These are phyloP conservation scores for Unio pictorum DNA, from an alignment of 2,888 invertebrate genomes.

Conservation along the genomic window DNA sequence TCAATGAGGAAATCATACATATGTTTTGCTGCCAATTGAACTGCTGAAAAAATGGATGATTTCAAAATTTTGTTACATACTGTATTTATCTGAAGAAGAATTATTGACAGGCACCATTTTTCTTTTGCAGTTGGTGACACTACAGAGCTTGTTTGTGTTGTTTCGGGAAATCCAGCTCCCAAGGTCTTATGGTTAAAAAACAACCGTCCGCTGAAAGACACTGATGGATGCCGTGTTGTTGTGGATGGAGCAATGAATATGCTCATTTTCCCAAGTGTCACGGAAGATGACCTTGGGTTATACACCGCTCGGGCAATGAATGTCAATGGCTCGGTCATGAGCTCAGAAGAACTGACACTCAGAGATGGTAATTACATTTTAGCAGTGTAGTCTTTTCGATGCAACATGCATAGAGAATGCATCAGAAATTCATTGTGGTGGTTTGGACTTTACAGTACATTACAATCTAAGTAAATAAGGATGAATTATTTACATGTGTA, in stretches of 20 bases:
- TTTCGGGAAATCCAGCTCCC: slow-evolving; percentile 61
- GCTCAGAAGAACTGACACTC: slow-evolving; percentile 81
- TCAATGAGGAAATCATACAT: no score
- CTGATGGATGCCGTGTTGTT: slow-evolving; percentile 48
- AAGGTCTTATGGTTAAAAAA: slow-evolving; percentile 61
- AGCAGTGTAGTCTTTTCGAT: no score
- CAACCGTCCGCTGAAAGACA: slow-evolving; percentile 49
- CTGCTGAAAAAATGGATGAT: no score
- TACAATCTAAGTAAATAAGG: no score
- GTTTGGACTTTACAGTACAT: no score
- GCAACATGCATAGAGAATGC: no score
- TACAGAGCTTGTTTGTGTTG: slow-evolving; percentile 55
- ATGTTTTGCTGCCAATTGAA: no score
- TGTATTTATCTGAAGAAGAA: no score
- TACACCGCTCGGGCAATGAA: slow-evolving; percentile 65
- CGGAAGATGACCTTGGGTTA: slow-evolving; percentile 89
- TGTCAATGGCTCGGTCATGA: slow-evolving; percentile 81
- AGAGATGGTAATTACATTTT: slow-evolving; percentile 39
- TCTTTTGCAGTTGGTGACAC: slow-evolving; percentile 30
- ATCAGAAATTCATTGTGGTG: no score
- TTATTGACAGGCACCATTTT: neutral
- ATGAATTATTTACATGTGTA: no score
- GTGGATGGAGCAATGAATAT: slow-evolving; percentile 72
- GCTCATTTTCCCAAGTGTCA: slow-evolving; percentile 88
- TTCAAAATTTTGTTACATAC: no score